These are phyloP conservation scores for Ectemnius continuus DNA, from an alignment of 2,888 invertebrate species.

Conservation along the genomic window DNA sequence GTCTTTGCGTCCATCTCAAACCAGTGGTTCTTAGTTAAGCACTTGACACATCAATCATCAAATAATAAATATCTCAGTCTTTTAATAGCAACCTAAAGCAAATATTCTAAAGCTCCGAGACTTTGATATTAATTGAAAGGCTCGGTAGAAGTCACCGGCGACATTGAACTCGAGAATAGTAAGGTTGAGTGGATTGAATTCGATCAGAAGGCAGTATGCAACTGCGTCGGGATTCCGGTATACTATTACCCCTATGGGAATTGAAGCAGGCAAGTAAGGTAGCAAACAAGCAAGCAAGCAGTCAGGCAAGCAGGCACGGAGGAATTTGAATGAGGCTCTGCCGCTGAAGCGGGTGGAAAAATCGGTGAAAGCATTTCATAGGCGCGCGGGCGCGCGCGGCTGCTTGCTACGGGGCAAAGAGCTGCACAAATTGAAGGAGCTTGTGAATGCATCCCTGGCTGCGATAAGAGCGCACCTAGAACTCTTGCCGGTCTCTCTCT, in stretches of 20 bases:
- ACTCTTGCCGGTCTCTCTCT: too few species aligned
- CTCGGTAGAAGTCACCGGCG: too few species aligned
- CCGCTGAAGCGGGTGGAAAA: slow-evolving; percentile 1
- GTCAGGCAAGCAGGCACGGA: not conserved
- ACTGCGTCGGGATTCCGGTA: too few species aligned
- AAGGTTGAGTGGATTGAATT: too few species aligned
- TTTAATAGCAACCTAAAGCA: too few species aligned
- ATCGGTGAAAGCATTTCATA: not conserved
- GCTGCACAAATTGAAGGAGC: slow-evolving; percentile 4
- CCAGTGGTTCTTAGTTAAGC: not conserved
- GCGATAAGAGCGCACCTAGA: not conserved
- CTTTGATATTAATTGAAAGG: too few species aligned
- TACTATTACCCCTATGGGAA: too few species aligned
- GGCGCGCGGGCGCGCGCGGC: not conserved
- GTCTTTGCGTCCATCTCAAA: slow-evolving; percentile 1
- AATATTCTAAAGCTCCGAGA: too few species aligned
- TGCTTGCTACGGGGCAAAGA: not conserved
- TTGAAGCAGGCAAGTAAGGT: not conserved
- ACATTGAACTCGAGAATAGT: too few species aligned
- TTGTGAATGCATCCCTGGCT: slow-evolving; percentile 5
- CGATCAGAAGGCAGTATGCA: too few species aligned
- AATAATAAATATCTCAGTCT: too few species aligned
- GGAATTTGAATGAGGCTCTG: not conserved
- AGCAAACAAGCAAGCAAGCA: not conserved
- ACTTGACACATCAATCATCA: too few species aligned